Evolutionary conservation across 1,140 invertebrate species (phyloP), one percentile per base, ranked within the genome.

Genomic region (Apocrypta bakeri): DNA sequence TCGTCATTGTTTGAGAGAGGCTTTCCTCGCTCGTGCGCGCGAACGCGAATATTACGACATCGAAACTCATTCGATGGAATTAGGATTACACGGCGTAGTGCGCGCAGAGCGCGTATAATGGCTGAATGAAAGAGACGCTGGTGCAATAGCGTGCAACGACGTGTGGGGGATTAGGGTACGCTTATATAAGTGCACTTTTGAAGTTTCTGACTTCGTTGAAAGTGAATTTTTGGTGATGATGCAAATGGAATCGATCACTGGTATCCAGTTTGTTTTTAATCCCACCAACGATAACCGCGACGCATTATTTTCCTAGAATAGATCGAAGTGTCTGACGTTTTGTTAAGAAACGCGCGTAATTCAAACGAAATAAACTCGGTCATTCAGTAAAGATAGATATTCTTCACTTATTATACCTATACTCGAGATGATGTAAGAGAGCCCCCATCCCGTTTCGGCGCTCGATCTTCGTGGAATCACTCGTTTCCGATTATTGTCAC

Each of bases 401-500:
- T n/a, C n/a, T n/a, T n/a, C n/a, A n/a, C n/a, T n/a, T n/a, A n/a
- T n/a, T n/a, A n/a, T n/a, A n/a, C n/a, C n/a, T n/a, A n/a, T n/a
- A n/a, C n/a, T n/a, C n/a, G 48, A n/a, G 69, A 80, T 80, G 79
- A 80, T 72, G 69, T 69, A 80, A 80, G 24, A 48, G 21, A n/a
- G 48, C 2, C 48, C n/a, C 27, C 14, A 7, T 68, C 64, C 64
- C 24, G 37, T 48, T 79, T 40, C 31, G 64, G 25, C 63, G 25
- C 63, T 0, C 76, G 40, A 69, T 79, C 77, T 82, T 82, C 73
- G 1, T 77, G 42, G 80, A 77, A 82, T 76, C 24, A 72, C 77
- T 79, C 42, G 40, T 83, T 83, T 84, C 68, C 79, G 74, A 81
- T 81, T 78, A 81, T 84, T 71, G 83, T 84, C 83, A 77, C 78